phyloP scores from a whole-genome alignment of 2,888 invertebrate genomes.

The Erannis defoliaria region DNA sequence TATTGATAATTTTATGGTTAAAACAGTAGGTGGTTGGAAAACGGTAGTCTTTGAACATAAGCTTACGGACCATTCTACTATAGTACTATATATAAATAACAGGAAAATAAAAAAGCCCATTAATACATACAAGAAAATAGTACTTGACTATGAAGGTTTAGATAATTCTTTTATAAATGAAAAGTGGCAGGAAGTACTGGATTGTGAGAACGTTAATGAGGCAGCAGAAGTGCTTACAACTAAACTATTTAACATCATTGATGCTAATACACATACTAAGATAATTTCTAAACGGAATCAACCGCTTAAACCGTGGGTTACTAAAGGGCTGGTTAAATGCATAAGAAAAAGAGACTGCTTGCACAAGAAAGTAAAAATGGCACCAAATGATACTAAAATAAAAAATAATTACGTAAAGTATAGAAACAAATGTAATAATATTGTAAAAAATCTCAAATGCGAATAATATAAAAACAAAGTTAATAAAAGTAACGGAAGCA shows the following conservation, averaged over 20 bases:
- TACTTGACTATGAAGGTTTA: not conserved
- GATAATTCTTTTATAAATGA: not conserved
- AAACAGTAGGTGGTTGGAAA: not conserved
- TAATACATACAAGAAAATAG: not conserved
- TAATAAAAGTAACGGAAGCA: not conserved
- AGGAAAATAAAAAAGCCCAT: not conserved
- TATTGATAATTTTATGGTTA: not conserved
- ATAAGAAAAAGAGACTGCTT: constrained; percentile 4
- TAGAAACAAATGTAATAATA: constrained; percentile 2
- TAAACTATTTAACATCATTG: not conserved
- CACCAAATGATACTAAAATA: not conserved
- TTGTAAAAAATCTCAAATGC: not conserved
- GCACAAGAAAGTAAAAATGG: not conserved
- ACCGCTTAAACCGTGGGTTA: constrained; percentile 8
- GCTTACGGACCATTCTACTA: not conserved
- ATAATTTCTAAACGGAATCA: not conserved
- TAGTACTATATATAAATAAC: not conserved
- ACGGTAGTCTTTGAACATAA: constrained; percentile 1
- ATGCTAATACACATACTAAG: not conserved
- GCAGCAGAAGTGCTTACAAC: not conserved
- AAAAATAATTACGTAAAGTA: not conserved
- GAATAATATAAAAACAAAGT: not conserved
- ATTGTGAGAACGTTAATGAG: not conserved
- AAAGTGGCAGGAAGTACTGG: not conserved
- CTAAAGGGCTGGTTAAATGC: not conserved